These are phyloP conservation scores for Picus viridis DNA, from an alignment of 2,797 vertebrate species.

Conservation along the genomic window DNA sequence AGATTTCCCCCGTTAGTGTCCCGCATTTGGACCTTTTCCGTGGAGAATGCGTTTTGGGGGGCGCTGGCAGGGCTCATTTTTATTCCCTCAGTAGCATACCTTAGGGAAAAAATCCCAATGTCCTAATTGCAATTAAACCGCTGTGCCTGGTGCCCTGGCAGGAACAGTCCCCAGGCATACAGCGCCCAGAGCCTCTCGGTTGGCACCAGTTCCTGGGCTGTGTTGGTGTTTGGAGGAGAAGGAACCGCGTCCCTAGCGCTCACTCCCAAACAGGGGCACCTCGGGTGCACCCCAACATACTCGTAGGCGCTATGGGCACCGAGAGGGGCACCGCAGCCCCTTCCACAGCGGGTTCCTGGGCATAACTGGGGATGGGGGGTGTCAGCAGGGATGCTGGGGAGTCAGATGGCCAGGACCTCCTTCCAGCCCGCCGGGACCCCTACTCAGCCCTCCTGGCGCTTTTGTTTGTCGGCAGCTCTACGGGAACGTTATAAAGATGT, in stretches of 20 bases:
- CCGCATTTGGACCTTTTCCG: background rate
- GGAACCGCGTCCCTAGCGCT: background rate
- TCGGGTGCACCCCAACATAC: background rate
- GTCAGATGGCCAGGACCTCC: no score
- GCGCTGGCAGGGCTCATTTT: background rate
- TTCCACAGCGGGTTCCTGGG: background rate
- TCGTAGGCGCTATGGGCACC: background rate
- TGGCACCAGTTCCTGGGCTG: background rate
- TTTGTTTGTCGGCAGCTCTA: constrained; percentile 28
- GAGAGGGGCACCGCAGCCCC: accelerated
- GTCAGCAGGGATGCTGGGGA: no score
- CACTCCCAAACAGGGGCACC: background rate
- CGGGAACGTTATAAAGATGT: constrained; percentile 72
- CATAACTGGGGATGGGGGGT: no score
- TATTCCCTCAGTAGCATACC: background rate
- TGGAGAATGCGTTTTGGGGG: background rate
- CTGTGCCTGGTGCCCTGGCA: background rate
- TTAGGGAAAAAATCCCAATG: background rate
- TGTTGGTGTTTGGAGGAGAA: background rate
- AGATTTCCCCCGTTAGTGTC: background rate
- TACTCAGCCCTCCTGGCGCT: background rate
- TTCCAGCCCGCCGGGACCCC: background rate
- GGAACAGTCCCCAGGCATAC: background rate
- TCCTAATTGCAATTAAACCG: background rate
- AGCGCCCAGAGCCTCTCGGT: background rate